Conservation (phyloP, 2,113 vertebrate genomes). For the Hystrix cristata region DNA sequence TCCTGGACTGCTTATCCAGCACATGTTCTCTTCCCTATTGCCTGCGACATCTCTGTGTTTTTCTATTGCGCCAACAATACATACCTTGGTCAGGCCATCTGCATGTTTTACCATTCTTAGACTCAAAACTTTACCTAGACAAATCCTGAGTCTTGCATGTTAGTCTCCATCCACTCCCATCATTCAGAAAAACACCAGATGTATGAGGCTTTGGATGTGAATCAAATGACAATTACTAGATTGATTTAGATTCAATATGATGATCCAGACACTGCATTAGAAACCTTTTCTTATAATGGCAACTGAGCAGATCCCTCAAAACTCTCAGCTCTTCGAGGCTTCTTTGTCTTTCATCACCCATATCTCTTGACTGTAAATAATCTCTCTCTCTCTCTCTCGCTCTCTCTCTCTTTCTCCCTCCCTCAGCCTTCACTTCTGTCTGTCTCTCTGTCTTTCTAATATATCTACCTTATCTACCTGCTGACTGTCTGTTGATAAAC, state of each 20-base stretch:
- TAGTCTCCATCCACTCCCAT: neutral
- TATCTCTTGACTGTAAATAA: slow-evolving; percentile 7
- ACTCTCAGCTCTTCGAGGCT: neutral
- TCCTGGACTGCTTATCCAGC: neutral
- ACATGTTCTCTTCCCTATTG: neutral
- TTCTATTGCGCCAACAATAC: neutral
- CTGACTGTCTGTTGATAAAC: neutral
- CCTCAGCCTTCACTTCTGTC: no score
- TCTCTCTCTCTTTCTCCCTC: neutral
- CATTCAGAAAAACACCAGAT: neutral
- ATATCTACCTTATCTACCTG: neutral
- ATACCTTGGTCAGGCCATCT: neutral
- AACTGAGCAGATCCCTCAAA: neutral
- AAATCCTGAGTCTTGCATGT: neutral
- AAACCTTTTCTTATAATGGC: neutral
- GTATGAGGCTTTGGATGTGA: neutral
- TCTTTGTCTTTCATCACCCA: slow-evolving; percentile 13
- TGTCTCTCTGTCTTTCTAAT: neutral
- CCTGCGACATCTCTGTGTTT: neutral
- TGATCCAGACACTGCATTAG: neutral
- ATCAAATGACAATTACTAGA: neutral
- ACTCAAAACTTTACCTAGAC: neutral
- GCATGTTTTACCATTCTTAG: neutral
- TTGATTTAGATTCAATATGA: neutral
- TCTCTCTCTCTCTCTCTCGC: neutral